A percentile compares a stretch with the other conserved stretches of the same genome.
Evolutionary conservation across 2,888 invertebrate species (phyloP).

Genomic region (Rhagonycha lutea): DNA sequence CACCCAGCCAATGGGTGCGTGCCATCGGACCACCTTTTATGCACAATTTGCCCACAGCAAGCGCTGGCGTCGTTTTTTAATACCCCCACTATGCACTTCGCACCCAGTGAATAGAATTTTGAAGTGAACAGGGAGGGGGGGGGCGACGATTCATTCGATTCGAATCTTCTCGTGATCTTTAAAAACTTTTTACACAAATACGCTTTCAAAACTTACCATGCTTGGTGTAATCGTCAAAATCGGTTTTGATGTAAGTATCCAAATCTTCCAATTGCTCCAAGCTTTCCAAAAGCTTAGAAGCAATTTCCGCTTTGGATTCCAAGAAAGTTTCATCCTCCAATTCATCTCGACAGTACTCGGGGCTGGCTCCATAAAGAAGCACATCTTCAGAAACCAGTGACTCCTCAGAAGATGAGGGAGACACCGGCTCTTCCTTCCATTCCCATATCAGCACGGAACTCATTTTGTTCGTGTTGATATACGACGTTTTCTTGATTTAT

Average conservation of each 20-base stretch:
- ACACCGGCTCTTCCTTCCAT: conserved; percentile 61
- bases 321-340: conserved; percentile 20
- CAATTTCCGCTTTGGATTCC: conserved; percentile 59
- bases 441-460: conserved; percentile 46
- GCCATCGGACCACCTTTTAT: no score
- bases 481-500: conserved; percentile 28
- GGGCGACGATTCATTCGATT: no score
- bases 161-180: no score
- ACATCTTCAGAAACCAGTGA: conserved; percentile 42
- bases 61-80: no score
- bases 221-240: conserved; percentile 47
- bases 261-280: conserved; percentile 55
- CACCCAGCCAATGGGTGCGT: no score
- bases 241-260: conserved; percentile 71
- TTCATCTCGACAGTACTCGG: conserved; percentile 47
- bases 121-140: no score
- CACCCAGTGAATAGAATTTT: no score
- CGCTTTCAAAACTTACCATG: conserved; percentile 8
- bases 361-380: conserved; percentile 47
- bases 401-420: conserved; percentile 55
- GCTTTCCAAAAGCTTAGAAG: conserved; percentile 68
- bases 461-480: conserved; percentile 36
- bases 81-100: no score
- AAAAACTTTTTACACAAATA: no score
- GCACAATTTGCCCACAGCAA: no score